These are phyloP conservation scores for Pseudochirops cupreus DNA, from an alignment of 2,797 vertebrate species.

Conservation along the genomic window DNA sequence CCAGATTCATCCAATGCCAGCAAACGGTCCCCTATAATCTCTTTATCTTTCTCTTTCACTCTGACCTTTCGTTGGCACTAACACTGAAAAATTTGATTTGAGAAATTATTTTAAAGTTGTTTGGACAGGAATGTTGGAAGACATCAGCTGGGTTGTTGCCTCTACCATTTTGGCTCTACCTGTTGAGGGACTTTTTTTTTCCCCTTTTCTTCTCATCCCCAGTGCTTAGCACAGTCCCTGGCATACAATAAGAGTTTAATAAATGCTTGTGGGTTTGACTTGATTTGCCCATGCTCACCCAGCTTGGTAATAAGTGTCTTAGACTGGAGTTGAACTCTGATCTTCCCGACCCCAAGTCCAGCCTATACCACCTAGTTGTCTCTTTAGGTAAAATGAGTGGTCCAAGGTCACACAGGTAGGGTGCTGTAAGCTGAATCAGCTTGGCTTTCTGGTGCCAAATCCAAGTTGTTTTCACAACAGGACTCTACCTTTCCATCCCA, in stretches of 20 bases:
- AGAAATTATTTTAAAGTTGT: not conserved
- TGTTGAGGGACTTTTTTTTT: not conserved
- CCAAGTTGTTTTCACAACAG: not conserved
- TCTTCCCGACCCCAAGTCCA: not conserved
- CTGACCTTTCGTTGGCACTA: no score
- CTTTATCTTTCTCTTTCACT: no score
- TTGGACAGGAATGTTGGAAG: not conserved
- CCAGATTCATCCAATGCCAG: no score
- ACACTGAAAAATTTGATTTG: not conserved
- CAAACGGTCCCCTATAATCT: no score
- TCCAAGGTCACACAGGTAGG: not conserved
- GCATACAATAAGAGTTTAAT: not conserved
- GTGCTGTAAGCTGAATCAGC: not conserved
- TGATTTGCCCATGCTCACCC: not conserved
- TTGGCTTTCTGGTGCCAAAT: not conserved
- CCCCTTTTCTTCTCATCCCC: not conserved
- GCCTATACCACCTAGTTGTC: not conserved
- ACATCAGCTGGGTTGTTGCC: not conserved
- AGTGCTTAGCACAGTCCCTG: not conserved
- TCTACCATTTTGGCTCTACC: not conserved
- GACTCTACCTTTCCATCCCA: not conserved
- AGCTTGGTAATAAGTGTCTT: not conserved
- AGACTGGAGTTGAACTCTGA: not conserved
- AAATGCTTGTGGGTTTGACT: not conserved
- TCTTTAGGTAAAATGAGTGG: not conserved